phyloP scores from a whole-genome alignment of 2,888 invertebrate species.

The Clusia tigrina region DNA sequence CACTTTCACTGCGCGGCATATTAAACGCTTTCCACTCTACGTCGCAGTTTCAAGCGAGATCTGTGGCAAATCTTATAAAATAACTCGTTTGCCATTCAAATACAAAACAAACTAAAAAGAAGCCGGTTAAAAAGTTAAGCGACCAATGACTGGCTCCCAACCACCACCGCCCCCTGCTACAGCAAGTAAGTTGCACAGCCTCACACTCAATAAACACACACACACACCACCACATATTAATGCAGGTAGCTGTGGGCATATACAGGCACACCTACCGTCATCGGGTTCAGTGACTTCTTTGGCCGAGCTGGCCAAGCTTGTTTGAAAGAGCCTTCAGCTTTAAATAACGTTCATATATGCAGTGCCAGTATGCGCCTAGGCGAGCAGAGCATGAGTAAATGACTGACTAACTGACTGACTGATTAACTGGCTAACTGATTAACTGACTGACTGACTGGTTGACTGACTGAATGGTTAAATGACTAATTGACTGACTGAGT shows the following conservation, averaged over 20 bases:
- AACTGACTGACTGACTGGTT: too few species aligned
- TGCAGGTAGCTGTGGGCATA: background rate
- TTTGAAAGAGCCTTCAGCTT: background rate
- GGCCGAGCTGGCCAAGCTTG: background rate
- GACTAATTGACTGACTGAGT: too few species aligned
- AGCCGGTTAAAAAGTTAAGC: slow-evolving; percentile 9
- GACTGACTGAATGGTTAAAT: too few species aligned
- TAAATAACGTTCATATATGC: background rate
- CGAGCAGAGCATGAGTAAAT: too few species aligned
- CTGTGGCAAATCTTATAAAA: background rate
- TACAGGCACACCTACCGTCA: background rate
- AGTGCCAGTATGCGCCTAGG: background rate
- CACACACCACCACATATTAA: background rate
- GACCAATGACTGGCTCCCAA: background rate
- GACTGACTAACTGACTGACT: too few species aligned
- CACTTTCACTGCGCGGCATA: slow-evolving; percentile 45
- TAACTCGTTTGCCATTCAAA: background rate
- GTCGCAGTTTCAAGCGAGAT: background rate
- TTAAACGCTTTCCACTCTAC: slow-evolving; percentile 2
- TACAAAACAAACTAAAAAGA: background rate
- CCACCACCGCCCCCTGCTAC: slow-evolving; percentile 1
- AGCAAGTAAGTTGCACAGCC: background rate
- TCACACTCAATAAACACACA: background rate
- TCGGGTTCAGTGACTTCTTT: slow-evolving; percentile 9
- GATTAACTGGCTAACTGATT: too few species aligned